Conservation (phyloP, 2,888 invertebrate genomes). For the Melipona bicolor region DNA sequence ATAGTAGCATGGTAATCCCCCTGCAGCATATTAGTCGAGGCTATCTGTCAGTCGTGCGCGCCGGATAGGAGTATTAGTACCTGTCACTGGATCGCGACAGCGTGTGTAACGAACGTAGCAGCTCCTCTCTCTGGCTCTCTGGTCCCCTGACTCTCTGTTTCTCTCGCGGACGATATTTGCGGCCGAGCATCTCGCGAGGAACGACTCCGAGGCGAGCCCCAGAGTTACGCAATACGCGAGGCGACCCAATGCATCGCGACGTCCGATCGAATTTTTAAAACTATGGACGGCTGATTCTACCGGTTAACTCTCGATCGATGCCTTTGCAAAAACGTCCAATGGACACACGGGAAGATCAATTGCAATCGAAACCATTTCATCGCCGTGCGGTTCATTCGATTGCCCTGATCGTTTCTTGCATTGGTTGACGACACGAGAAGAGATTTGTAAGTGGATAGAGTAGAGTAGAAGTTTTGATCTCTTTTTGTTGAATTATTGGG, state of each 20-base stretch:
- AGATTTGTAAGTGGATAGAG: neutral
- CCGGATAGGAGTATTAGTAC: constrained; percentile 65
- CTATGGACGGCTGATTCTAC: neutral
- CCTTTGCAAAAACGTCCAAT: neutral
- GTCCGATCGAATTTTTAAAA: constrained; percentile 25
- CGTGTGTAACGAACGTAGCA: constrained; percentile 60
- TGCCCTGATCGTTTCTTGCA: neutral
- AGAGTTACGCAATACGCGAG: constrained; percentile 56
- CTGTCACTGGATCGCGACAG: constrained; percentile 64
- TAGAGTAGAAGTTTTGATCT: no score
- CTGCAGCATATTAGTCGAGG: constrained; percentile 62
- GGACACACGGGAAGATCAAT: neutral
- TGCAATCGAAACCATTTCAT: constrained; percentile 7
- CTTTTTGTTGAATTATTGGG: no score
- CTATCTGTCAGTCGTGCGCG: constrained; percentile 63
- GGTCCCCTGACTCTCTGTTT: constrained; percentile 10
- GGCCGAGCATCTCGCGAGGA: constrained; percentile 49
- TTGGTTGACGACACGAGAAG: neutral
- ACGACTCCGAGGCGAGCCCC: constrained; percentile 38
- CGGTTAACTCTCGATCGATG: neutral
- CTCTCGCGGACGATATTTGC: constrained; percentile 57
- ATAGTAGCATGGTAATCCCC: constrained; percentile 60
- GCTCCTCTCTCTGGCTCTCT: neutral
- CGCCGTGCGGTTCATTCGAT: neutral
- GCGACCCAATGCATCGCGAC: constrained; percentile 11